Base-by-base conservation (phyloP, 2,113 vertebrate species). In the Gasterosteus aculeatus region DNA sequence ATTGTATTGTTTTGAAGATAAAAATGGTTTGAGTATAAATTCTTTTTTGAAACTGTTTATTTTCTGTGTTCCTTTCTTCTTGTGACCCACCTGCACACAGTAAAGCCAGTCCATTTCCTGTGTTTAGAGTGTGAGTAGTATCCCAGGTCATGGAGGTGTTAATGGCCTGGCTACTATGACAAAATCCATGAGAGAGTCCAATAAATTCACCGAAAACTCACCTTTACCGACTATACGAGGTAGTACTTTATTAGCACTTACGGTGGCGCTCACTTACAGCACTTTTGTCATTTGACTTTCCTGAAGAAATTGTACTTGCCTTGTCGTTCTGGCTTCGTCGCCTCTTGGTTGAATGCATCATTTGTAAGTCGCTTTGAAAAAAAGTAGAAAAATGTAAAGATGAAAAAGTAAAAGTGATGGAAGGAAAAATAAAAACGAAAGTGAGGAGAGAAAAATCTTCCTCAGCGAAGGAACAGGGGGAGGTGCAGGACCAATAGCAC, bases 141-240 rank as follows among this genome's bases (percentile, higher is more conserved):
- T 77, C 18, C 19, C 33, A 77, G 67, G 81, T 87, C 79, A 77
- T 10, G 77, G 51, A 54, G 72, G 53, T 62, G 57, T 60, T 81
- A 85, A 80, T 68, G 75, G 59, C 46, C 51, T 42, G 7, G 33
- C 44, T 53, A 10, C 33, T 22, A n/a, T 39, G 14, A 57, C 15
- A 29, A 61, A 53, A 69, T 16, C 44, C 33, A 62, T 47, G 10
- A 7, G 12, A 61, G 15, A 68, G 64, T 56, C 64, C 33, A 49
- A 51, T 49, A 53, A 59, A 51, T 10, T 15, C 65, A 16, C 35
- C 35, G 5, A 38, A 38, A 38, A 38, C 35, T 4, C 35, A 38
- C 35, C 35, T 38, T 38, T 5, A 38, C 5, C 35, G 35, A 7
- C 4, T 38, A 38, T 38, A 38, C 35, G 35, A 38, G 35, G 35